Percentiles rank a stretch among this genome's conserved stretches.
phyloP scores from a whole-genome alignment of 2,888 invertebrate genomes.

The Chrysomela aeneicollis region DNA sequence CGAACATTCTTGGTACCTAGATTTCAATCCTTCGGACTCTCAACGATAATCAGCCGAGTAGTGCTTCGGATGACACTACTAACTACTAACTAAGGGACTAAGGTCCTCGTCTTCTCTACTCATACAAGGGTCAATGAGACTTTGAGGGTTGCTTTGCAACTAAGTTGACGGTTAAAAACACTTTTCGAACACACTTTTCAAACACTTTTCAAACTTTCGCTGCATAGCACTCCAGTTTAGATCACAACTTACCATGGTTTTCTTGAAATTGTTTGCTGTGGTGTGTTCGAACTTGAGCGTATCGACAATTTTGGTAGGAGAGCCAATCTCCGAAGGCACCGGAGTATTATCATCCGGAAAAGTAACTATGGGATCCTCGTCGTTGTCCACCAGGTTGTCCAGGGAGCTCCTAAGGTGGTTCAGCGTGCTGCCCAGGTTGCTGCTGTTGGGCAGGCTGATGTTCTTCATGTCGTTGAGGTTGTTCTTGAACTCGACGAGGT shows the following conservation, averaged over 20 bases:
- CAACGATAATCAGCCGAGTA: no score
- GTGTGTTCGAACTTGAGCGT: constrained; percentile 86
- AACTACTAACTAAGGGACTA: no score
- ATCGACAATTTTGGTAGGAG: constrained; percentile 62
- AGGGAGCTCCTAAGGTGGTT: constrained; percentile 71
- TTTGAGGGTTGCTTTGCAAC: no score
- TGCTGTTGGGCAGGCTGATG: constrained; percentile 69
- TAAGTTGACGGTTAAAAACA: no score
- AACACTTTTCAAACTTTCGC: no score
- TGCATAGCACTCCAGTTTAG: no score
- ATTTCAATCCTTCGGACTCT: no score
- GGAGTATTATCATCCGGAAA: constrained; percentile 81
- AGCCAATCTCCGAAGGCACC: constrained; percentile 64
- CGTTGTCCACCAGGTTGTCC: constrained; percentile 80
- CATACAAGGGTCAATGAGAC: no score
- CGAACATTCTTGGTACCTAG: no score
- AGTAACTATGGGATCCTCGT: constrained; percentile 73
- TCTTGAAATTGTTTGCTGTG: constrained; percentile 78
- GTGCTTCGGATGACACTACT: no score
- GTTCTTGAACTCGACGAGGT: constrained; percentile 80
- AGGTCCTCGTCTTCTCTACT: no score
- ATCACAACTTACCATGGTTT: constrained; percentile 68
- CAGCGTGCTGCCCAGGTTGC: constrained; percentile 55
- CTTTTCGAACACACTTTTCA: no score
- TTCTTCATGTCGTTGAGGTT: constrained; percentile 90